Evolutionary conservation across 2,797 vertebrate genomes (phyloP), one percentile per base, ranked within the genome.

Genomic region (Falco berigora): DNA sequence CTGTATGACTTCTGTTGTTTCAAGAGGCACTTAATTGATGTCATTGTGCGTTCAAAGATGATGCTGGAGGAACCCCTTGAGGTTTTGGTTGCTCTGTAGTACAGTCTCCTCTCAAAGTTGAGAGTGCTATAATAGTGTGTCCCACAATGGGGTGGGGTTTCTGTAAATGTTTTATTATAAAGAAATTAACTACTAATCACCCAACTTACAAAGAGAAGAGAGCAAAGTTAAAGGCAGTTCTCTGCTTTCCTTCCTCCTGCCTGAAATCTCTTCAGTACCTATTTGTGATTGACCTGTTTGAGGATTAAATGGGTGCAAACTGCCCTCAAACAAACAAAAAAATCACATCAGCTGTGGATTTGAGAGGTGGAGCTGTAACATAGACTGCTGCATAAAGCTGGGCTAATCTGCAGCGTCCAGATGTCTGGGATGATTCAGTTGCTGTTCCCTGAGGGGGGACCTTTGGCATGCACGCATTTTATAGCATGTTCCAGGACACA

Each of bases 181-280:
- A 80, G 81, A 75, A 93, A 94, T 94, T 81, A 92, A 94, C 94
- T 88, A 86, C 91, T 80, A 53, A 69, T 88, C 58, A 73, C 27
- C 27, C 62, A 86, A 4, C 79, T 78, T 76, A 83, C 91, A 91
- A 72, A 12, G 52, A 75, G 30, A 42, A 22, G 67, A 88, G 53
- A 34, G 27, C 23, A 24, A 75, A 72, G 50, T 78, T 86, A 63
- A 86, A 86, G 82, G n/a, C 56, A 81, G 2, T 78, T 81, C 23
- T 68, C 28, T 86, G 62, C 49, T 68, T 86, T 94, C 91, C 77
- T 85, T 86, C 62, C 50, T 94, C 49, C 50, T 90, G 46, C 46
- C 64, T 78, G 66, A 81, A 91, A 59, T 66, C 15, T 74, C 50
- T 90, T 80, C 56, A 15, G 44, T 68, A 49, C 27, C 44, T 36